Evolutionary conservation across 1,140 invertebrate genomes (phyloP).

Genomic region (Agrilus planipennis): DNA sequence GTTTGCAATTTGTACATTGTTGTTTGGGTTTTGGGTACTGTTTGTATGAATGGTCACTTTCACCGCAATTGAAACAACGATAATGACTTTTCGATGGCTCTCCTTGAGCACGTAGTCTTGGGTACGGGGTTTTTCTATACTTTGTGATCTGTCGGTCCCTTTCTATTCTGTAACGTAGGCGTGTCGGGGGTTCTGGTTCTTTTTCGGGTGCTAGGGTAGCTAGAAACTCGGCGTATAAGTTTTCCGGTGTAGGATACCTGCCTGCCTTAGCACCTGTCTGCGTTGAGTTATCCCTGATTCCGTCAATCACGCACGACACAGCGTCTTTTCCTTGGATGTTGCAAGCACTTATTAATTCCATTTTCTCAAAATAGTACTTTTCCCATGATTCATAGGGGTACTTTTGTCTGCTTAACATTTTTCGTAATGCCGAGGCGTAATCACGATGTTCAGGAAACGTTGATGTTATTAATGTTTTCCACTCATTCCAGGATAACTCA

Average conservation of each 20-base stretch:
- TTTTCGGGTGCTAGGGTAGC: constrained; percentile 4
- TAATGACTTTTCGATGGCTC: no score
- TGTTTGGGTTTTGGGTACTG: no score
- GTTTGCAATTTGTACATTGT: no score
- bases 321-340: constrained; percentile 2
- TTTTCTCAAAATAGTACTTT: no score
- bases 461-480: no score
- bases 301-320: constrained; percentile 9
- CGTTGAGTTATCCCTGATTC: neutral
- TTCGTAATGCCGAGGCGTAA: no score
- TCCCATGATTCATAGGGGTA: no score
- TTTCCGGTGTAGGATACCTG: constrained; percentile 1
- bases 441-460: no score
- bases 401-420: no score
- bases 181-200: constrained; percentile 7
- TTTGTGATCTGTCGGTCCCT: constrained; percentile 7
- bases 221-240: constrained; percentile 5
- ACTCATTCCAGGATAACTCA: no score
- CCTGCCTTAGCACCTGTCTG: constrained; percentile 4
- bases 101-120: constrained; percentile 5
- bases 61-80: no score
- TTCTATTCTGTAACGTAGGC: neutral
- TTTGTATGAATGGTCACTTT: no score
- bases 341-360: constrained; percentile 7
- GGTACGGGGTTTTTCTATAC: constrained; percentile 5